These are phyloP conservation scores for Willisornis vidua DNA, from an alignment of 2,113 vertebrate genomes.

Conservation along the genomic window DNA sequence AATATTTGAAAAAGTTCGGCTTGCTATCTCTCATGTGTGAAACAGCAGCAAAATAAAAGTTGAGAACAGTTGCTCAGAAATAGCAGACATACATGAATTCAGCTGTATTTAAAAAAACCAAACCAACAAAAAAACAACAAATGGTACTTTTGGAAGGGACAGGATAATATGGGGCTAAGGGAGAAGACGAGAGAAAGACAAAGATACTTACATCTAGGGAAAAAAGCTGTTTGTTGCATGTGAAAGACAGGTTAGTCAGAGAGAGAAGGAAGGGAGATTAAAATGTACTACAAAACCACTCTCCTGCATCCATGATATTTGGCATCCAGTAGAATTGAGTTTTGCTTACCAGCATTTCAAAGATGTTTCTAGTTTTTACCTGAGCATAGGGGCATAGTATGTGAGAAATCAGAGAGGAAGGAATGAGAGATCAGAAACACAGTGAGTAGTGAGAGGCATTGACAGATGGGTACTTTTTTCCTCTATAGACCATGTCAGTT, in stretches of 20 bases:
- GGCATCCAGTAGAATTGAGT: background rate
- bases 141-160: background rate
- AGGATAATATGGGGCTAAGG: background rate
- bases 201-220: background rate
- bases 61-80: background rate
- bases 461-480: background rate
- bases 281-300: background rate
- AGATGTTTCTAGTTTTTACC: background rate
- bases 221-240: background rate
- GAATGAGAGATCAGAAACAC: background rate
- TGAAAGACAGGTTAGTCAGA: background rate
- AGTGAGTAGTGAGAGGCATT: background rate
- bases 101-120: background rate
- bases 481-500: background rate
- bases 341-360: background rate
- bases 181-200: background rate
- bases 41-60: background rate
- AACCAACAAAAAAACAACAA: background rate
- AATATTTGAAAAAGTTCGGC: background rate
- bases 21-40: background rate
- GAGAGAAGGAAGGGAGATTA: background rate
- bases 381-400: background rate
- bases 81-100: background rate
- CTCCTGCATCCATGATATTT: background rate
- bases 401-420: background rate